These are phyloP conservation scores for Corvus hawaiiensis DNA, from an alignment of 2,113 vertebrate species.

Conservation along the genomic window DNA sequence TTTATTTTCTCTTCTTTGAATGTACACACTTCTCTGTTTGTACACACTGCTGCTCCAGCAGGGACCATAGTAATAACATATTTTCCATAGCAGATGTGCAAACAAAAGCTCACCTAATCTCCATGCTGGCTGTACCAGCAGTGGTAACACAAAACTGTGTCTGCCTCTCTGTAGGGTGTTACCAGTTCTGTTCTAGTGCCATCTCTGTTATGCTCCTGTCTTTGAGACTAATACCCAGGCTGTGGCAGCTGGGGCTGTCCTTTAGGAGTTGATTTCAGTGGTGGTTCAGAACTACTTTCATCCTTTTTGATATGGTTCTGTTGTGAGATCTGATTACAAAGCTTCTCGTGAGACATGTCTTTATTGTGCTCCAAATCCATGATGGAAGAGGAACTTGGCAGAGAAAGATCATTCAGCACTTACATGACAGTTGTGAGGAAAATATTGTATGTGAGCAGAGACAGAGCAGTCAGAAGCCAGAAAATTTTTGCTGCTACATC, in stretches of 20 bases:
- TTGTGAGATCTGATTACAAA: background rate
- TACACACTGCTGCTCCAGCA: background rate
- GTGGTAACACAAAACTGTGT: background rate
- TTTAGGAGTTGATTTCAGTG: background rate
- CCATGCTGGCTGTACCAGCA: background rate
- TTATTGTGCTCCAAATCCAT: background rate
- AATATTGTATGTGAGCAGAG: background rate
- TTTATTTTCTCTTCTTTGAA: background rate
- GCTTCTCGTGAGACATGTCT: background rate
- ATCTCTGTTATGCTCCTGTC: constrained; percentile 48
- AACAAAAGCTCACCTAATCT: background rate
- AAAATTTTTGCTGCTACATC: background rate
- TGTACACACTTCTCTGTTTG: background rate
- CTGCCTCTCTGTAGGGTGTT: constrained; percentile 47
- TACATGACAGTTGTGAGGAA: background rate
- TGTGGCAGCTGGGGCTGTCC: background rate
- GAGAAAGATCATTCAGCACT: background rate
- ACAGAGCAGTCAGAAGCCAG: background rate
- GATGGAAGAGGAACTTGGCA: background rate
- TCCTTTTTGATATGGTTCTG: background rate
- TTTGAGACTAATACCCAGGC: background rate
- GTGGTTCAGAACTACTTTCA: background rate
- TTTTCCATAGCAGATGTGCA: background rate
- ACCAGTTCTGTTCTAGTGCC: constrained; percentile 41
- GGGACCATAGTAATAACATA: background rate